Conservation (phyloP, 1,140 invertebrate genomes). For the Scaptomyza montana region DNA sequence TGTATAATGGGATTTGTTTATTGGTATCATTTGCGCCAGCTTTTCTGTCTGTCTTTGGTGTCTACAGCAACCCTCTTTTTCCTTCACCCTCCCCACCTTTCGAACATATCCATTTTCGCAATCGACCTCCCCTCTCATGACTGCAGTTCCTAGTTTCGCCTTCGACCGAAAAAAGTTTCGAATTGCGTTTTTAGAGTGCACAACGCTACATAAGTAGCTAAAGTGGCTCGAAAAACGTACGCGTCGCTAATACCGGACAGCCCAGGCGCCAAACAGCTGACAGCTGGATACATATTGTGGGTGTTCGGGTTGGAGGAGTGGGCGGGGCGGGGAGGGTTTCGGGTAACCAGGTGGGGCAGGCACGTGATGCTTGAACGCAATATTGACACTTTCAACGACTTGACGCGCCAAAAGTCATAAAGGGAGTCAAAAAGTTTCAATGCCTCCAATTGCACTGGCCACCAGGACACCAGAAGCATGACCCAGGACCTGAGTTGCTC, state of each 20-base stretch:
- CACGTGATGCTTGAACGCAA: constrained; percentile 76
- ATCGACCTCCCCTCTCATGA: background rate
- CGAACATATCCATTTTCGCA: constrained; percentile 13
- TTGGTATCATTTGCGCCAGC: constrained; percentile 83
- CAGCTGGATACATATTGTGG: constrained; percentile 48
- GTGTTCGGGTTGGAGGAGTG: background rate
- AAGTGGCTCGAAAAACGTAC: constrained; percentile 58
- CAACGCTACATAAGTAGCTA: constrained; percentile 64
- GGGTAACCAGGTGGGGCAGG: constrained; percentile 51
- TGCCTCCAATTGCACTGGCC: constrained; percentile 68
- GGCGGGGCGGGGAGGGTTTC: background rate
- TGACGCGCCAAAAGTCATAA: constrained; percentile 79
- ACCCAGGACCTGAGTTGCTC: background rate
- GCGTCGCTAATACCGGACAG: constrained; percentile 66
- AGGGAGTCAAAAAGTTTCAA: constrained; percentile 69
- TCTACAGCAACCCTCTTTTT: background rate
- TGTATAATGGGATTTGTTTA: constrained; percentile 84
- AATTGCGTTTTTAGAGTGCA: constrained; percentile 79
- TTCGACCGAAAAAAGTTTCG: constrained; percentile 61
- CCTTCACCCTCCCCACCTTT: background rate
- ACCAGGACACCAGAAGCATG: background rate
- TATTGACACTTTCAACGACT: constrained; percentile 83
- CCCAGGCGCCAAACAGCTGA: constrained; percentile 50
- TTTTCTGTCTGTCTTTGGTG: constrained; percentile 30
- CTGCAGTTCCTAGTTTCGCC: constrained; percentile 17